Evolutionary conservation across 2,113 vertebrate genomes (phyloP).

Genomic region (Mohoua ochrocephala): DNA sequence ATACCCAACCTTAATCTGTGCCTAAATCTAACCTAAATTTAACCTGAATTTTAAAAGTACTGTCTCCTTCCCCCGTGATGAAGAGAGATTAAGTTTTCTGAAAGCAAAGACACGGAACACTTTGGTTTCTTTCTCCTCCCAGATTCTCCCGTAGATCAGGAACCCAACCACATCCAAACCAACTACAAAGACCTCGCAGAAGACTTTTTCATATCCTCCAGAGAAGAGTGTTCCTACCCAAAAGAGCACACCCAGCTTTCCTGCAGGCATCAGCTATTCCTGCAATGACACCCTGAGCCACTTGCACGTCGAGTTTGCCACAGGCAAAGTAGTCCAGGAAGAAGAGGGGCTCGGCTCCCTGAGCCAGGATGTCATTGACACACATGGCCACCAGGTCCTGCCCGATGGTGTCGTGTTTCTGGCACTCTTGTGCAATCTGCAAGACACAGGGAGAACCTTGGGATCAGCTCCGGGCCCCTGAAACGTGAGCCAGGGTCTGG

Average conservation of each 20-base stretch:
- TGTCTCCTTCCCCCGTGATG: neutral
- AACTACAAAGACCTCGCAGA: neutral
- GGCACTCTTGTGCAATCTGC: constrained; percentile 87
- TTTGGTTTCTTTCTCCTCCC: neutral
- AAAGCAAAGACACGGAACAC: neutral
- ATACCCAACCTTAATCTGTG: neutral
- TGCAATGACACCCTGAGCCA: constrained; percentile 77
- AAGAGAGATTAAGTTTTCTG: neutral
- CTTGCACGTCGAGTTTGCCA: constrained; percentile 84
- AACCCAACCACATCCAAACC: neutral
- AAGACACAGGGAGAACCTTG: neutral
- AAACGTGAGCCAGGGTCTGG: neutral
- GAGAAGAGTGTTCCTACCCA: constrained; percentile 76
- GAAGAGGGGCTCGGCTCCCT: constrained; percentile 94
- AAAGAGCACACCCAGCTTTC: constrained; percentile 86
- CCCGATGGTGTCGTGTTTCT: constrained; percentile 82
- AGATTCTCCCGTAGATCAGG: neutral
- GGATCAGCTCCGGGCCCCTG: neutral
- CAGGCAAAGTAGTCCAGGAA: constrained; percentile 98
- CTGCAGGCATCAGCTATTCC: constrained; percentile 86
- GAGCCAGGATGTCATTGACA: constrained; percentile 91
- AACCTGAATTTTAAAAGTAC: neutral
- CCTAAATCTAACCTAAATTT: neutral
- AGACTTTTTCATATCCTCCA: neutral
- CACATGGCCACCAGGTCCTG: constrained; percentile 98